phyloP scores from a whole-genome alignment of 1,140 invertebrate genomes.

The Octopus sinensis region DNA sequence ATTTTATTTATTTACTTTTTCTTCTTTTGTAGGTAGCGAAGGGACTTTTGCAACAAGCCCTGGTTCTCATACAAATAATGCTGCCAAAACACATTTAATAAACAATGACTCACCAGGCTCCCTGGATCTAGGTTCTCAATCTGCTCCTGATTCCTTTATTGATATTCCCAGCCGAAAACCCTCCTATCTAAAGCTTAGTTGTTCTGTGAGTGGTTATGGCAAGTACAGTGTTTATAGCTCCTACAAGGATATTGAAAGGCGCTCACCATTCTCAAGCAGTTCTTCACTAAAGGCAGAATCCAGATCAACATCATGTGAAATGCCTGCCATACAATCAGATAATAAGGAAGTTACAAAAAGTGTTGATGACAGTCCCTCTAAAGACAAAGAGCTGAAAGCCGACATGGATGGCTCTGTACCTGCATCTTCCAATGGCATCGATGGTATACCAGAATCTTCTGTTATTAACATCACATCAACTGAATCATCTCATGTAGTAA shows the following conservation, averaged over 20 bases:
- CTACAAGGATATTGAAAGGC: constrained; percentile 38
- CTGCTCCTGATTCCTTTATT: neutral
- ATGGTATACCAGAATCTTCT: neutral
- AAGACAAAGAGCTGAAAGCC: neutral
- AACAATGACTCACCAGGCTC: neutral
- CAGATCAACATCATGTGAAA: constrained; percentile 32
- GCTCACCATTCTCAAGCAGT: constrained; percentile 43
- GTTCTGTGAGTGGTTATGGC: constrained; percentile 47
- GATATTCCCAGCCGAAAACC: constrained; percentile 29
- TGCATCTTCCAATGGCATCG: neutral
- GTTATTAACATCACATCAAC: neutral
- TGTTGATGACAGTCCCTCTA: neutral
- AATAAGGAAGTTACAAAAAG: constrained; percentile 23
- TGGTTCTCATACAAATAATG: neutral
- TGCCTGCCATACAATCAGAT: constrained; percentile 31
- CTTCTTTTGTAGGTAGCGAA: neutral
- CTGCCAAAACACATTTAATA: neutral
- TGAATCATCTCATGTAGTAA: neutral
- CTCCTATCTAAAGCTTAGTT: constrained; percentile 46
- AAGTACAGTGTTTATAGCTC: constrained; percentile 41
- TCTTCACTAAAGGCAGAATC: constrained; percentile 36
- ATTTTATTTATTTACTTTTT: neutral
- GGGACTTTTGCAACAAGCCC: neutral
- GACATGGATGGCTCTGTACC: constrained; percentile 3
- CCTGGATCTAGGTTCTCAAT: neutral